A percentile compares a stretch with the other conserved stretches of the same genome.
phyloP scores from a whole-genome alignment of 2,113 vertebrate species.

The Murina feae region DNA sequence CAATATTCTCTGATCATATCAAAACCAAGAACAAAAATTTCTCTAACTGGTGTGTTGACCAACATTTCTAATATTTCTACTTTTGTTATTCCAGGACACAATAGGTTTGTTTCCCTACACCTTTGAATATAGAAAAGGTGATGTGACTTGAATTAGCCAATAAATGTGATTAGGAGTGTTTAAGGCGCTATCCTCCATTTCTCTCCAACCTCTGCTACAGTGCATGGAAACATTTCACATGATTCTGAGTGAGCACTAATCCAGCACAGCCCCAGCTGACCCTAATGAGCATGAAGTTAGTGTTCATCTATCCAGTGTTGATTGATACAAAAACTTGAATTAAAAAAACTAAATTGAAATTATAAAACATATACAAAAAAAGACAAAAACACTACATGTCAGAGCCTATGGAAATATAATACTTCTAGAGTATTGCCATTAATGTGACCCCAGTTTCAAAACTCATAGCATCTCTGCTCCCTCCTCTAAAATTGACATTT shows the following conservation, averaged over 20 bases:
- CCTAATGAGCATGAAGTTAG: neutral
- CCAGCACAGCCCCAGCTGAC: neutral
- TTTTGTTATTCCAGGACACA: neutral
- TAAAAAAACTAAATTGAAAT: neutral
- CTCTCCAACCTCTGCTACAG: neutral
- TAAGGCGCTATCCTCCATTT: neutral
- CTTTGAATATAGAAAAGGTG: neutral
- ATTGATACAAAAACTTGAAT: neutral
- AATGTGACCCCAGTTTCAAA: neutral
- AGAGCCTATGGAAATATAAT: neutral
- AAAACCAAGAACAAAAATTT: neutral
- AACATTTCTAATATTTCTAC: neutral
- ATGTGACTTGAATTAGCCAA: neutral
- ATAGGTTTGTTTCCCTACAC: neutral
- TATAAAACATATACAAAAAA: neutral
- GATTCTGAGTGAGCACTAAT: neutral
- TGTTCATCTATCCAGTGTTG: neutral
- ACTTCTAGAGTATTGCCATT: neutral
- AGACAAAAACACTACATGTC: neutral
- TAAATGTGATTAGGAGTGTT: neutral
- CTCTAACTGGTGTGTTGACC: accelerated
- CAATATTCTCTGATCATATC: neutral
- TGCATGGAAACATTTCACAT: neutral
- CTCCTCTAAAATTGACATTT: neutral
- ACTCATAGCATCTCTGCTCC: neutral